Conservation (phyloP, 2,113 vertebrate species). For the Loxodonta africana region DNA sequence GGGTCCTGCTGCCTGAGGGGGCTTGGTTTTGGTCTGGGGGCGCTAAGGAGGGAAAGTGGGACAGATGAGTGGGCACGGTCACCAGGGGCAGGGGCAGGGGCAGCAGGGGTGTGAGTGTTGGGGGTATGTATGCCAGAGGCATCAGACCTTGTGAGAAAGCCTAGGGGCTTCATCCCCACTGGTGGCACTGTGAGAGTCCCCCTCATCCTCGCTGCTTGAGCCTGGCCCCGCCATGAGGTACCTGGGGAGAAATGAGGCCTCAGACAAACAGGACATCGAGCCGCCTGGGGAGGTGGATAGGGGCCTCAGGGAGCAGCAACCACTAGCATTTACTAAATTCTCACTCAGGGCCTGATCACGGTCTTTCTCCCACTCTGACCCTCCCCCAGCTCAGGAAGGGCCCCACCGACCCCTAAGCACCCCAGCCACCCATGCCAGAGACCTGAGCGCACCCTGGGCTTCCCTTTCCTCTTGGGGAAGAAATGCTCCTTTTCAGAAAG, state of each 20-base stretch:
- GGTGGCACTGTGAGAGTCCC: not conserved
- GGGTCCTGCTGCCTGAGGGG: constrained; percentile 62
- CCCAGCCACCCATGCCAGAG: not conserved
- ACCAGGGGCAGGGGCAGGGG: not conserved
- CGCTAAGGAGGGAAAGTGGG: not conserved
- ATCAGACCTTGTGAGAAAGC: constrained; percentile 67
- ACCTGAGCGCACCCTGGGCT: not conserved
- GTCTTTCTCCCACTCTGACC: not conserved
- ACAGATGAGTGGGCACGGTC: not conserved
- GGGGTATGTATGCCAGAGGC: not conserved
- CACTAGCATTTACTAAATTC: not conserved
- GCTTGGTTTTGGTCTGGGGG: constrained; percentile 67
- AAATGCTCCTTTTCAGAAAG: not conserved
- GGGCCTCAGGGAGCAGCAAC: not conserved
- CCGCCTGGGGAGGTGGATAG: not conserved
- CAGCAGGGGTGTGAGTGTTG: not conserved
- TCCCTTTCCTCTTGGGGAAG: not conserved
- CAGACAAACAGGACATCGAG: not conserved
- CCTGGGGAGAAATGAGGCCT: constrained; percentile 70
- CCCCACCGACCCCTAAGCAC: not conserved
- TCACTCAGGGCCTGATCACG: not conserved
- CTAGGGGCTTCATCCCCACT: constrained; percentile 59
- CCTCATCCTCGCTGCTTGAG: constrained; percentile 90
- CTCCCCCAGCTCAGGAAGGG: not conserved
- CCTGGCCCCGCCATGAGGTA: constrained; percentile 92